Conservation (phyloP, 2,797 vertebrate species). For the Kryptolebias ocellatus region DNA sequence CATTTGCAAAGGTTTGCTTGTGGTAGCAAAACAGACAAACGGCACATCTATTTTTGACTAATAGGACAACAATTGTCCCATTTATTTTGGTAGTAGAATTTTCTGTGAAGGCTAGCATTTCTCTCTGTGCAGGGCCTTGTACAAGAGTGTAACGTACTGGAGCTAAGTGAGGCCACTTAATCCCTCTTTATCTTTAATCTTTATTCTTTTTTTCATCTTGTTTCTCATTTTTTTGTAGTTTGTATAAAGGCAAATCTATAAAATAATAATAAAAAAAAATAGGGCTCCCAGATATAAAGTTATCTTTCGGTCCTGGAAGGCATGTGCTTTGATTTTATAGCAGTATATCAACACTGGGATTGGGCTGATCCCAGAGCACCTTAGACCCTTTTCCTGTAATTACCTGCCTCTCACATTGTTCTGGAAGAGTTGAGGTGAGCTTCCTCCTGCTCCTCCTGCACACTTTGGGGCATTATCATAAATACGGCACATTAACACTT, state of each 20-base stretch:
- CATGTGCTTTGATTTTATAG: conserved; percentile 51
- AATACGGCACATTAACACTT: conserved; percentile 99
- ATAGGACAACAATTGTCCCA: conserved; percentile 76
- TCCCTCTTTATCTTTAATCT: conserved; percentile 12
- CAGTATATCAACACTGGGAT: conserved; percentile 60
- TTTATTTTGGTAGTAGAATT: conserved; percentile 73
- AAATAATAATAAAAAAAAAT: not conserved
- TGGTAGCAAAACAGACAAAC: conserved; percentile 74
- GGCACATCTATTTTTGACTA: conserved; percentile 76
- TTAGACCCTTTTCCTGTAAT: conserved; percentile 78
- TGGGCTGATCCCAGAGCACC: conserved; percentile 62
- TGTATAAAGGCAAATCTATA: conserved; percentile 2
- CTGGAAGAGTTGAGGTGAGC: conserved; percentile 79
- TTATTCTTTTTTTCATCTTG: not conserved
- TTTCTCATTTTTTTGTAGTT: not conserved
- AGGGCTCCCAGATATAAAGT: conserved; percentile 34
- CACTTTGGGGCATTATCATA: conserved; percentile 96
- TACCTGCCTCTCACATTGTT: conserved; percentile 80
- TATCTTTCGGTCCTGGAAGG: conserved; percentile 20
- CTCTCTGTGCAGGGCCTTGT: conserved; percentile 23
- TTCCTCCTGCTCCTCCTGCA: conserved; percentile 77
- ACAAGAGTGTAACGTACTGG: conserved; percentile 33
- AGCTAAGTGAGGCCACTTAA: conserved; percentile 9
- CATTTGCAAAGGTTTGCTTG: conserved; percentile 74
- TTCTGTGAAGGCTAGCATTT: conserved; percentile 73